These are phyloP conservation scores for Sesia bembeciformis DNA, from an alignment of 2,888 invertebrate genomes.

Conservation along the genomic window DNA sequence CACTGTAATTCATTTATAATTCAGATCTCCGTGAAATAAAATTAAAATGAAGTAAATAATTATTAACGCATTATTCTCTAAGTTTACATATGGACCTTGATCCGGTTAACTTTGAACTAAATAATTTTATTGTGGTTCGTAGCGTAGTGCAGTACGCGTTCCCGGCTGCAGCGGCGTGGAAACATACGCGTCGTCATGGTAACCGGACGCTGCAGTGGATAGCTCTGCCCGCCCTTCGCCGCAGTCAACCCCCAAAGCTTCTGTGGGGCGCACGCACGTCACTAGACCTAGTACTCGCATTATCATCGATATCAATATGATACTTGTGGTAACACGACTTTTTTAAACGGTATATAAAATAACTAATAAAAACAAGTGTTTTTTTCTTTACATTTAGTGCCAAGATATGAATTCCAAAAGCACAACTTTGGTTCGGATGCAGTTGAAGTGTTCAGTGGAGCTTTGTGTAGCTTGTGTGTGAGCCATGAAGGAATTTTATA, in stretches of 20 bases:
- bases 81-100: too few relatives aligned
- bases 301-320: conserved; percentile 3
- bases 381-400: not conserved
- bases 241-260: conserved; percentile 50
- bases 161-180: conserved; percentile 28
- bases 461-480: conserved; percentile 42
- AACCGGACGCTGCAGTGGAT: conserved; percentile 65
- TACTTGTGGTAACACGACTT: not conserved
- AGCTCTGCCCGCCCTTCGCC: conserved; percentile 52
- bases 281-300: not conserved
- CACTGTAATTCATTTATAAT: too few relatives aligned
- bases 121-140: not conserved
- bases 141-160: not conserved
- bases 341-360: not conserved
- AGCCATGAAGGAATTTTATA: conserved; percentile 47
- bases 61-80: too few relatives aligned
- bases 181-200: conserved; percentile 48
- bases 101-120: too few relatives aligned
- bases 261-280: conserved; percentile 25
- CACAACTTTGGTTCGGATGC: conserved; percentile 45
- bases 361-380: not conserved
- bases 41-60: too few relatives aligned
- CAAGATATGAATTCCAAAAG: not conserved
- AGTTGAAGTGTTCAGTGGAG: conserved; percentile 50
- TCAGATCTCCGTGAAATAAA: too few relatives aligned